Evolutionary conservation across 2,888 invertebrate species (phyloP).

Genomic region (Eledona agricola): DNA sequence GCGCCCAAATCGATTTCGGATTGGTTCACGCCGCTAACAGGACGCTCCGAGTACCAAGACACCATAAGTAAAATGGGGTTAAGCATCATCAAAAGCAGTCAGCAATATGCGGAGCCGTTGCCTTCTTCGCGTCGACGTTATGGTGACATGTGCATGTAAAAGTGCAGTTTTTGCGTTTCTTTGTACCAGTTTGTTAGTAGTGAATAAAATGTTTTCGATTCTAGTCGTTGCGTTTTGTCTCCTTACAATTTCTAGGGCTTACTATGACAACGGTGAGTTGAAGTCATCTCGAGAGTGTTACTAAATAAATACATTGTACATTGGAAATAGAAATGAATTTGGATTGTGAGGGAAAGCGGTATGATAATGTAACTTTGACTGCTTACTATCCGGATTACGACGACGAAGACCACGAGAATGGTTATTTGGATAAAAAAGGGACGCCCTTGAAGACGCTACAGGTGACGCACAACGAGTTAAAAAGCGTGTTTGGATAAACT

Average conservation of each 20-base stretch:
- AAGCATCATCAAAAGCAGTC: conserved; percentile 69
- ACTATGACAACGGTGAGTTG: conserved; percentile 26
- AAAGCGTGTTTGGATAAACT: conserved; percentile 8
- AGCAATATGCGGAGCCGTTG: conserved; percentile 70
- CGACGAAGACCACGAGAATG: conserved; percentile 60
- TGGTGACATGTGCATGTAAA: conserved; percentile 66
- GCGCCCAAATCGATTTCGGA: conserved; percentile 64
- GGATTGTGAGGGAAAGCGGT: conserved; percentile 60
- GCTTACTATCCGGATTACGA: conserved; percentile 65
- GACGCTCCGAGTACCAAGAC: conserved; percentile 71
- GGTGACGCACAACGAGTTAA: conserved; percentile 59
- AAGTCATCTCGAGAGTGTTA: too few species aligned
- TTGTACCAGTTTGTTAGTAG: conserved; percentile 4
- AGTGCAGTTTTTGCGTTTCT: conserved; percentile 11
- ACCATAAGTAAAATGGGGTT: conserved; percentile 69
- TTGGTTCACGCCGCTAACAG: conserved; percentile 68
- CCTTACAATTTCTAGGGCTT: conserved; percentile 1
- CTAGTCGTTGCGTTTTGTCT: conserved; percentile 5
- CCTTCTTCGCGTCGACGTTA: conserved; percentile 69
- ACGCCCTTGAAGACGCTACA: conserved; percentile 63
- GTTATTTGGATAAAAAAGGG: conserved; percentile 61
- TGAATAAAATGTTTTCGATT: conserved; percentile 13
- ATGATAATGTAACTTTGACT: conserved; percentile 62
- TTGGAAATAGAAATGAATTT: conserved; percentile 57
- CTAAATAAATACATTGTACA: too few species aligned